Conservation (phyloP, 2,113 vertebrate genomes). For the Speoplatyrhinus poulsoni region DNA sequence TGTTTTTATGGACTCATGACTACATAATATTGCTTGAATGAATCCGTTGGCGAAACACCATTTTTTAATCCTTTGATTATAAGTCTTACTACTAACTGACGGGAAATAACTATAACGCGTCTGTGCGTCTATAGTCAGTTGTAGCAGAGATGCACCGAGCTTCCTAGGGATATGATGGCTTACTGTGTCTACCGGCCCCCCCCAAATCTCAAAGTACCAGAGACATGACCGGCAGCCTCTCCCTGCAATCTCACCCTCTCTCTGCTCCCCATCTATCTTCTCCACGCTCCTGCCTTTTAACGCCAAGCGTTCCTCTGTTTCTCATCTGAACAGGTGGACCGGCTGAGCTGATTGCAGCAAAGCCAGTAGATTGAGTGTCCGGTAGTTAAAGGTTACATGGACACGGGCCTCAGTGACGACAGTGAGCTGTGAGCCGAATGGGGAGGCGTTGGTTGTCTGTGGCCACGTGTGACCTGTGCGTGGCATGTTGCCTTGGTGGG, state of each 20-base stretch:
- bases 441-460: not conserved
- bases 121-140: not conserved
- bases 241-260: not conserved
- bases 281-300: not conserved
- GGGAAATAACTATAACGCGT: too few relatives aligned
- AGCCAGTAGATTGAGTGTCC: not conserved
- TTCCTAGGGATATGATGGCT: constrained; percentile 14
- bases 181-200: not conserved
- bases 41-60: too few relatives aligned
- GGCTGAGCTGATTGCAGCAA: not conserved
- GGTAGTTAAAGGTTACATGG: constrained; percentile 1
- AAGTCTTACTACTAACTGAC: too few relatives aligned
- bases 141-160: constrained; percentile 2
- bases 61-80: too few relatives aligned
- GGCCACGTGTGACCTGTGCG: too few relatives aligned
- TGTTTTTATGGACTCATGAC: too few relatives aligned
- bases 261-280: not conserved
- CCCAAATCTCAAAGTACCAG: constrained; percentile 2
- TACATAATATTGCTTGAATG: too few relatives aligned
- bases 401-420: not conserved
- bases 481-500: too few relatives aligned
- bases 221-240: not conserved
- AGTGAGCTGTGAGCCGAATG: not conserved
- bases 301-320: not conserved
- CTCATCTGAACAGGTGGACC: not conserved